Evolutionary conservation across 2,113 vertebrate species (phyloP).

Genomic region (Alces alces): DNA sequence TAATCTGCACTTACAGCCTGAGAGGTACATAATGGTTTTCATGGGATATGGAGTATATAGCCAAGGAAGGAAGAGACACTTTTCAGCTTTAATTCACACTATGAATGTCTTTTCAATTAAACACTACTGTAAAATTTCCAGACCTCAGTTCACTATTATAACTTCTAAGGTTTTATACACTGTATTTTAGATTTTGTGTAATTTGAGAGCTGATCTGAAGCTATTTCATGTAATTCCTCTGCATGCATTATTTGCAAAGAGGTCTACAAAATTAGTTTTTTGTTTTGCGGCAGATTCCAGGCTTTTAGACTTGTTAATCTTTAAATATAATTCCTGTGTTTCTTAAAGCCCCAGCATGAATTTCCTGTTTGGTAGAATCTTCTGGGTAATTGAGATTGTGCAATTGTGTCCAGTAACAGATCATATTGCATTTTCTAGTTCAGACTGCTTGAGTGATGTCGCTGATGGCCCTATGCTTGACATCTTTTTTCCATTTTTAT

Average conservation of each 20-base stretch:
- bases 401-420: slow-evolving; percentile 70
- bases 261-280: not conserved
- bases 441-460: slow-evolving; percentile 43
- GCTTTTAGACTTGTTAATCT: slow-evolving; percentile 42
- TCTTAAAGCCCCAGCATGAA: slow-evolving; percentile 69
- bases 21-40: not conserved
- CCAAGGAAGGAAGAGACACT: not conserved
- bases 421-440: slow-evolving; percentile 59
- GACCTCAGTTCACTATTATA: not conserved
- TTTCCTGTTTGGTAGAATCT: slow-evolving; percentile 82
- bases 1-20: not conserved
- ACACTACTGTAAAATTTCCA: not conserved
- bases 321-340: slow-evolving; percentile 53
- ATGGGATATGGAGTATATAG: not conserved
- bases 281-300: slow-evolving; percentile 18
- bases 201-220: not conserved
- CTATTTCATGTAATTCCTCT: not conserved
- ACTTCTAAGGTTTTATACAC: not conserved
- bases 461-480: not conserved
- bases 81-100: slow-evolving; percentile 6
- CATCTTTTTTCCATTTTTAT: slow-evolving; percentile 40
- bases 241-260: slow-evolving; percentile 2
- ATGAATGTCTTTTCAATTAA: slow-evolving; percentile 15
- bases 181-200: not conserved
- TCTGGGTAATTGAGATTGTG: slow-evolving; percentile 78